Evolutionary conservation across 2,797 vertebrate species (phyloP).

Genomic region (Spea hammondii): DNA sequence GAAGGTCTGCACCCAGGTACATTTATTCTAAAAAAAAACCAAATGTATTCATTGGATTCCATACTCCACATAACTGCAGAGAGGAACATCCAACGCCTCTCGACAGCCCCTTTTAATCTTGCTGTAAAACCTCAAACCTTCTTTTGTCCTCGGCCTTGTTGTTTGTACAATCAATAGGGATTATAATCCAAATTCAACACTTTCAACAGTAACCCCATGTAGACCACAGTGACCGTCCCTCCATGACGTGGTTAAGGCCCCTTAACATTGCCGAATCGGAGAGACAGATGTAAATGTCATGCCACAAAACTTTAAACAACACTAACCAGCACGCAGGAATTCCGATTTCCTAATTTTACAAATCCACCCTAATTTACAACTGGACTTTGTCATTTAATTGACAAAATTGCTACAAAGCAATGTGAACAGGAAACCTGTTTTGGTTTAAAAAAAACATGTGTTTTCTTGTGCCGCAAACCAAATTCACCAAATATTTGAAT

Average conservation of each 20-base stretch:
- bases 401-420: not conserved
- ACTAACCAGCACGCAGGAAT: conserved; percentile 11
- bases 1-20: no score
- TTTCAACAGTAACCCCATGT: not conserved
- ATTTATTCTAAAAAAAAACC: no score
- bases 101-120: no score
- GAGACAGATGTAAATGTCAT: conserved; percentile 17
- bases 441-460: not conserved
- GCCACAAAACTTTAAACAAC: conserved; percentile 33
- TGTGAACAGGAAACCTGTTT: not conserved
- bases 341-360: conserved; percentile 20
- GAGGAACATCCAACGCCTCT: no score
- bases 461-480: not conserved
- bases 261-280: not conserved
- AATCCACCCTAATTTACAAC: conserved; percentile 4
- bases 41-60: no score
- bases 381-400: conserved; percentile 15
- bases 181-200: no score
- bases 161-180: no score
- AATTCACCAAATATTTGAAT: conserved; percentile 18
- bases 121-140: no score
- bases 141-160: no score
- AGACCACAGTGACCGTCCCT: not conserved
- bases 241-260: not conserved
- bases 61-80: no score